Evolutionary conservation across 2,113 vertebrate species (phyloP).

Genomic region (Aplodontia rufa): DNA sequence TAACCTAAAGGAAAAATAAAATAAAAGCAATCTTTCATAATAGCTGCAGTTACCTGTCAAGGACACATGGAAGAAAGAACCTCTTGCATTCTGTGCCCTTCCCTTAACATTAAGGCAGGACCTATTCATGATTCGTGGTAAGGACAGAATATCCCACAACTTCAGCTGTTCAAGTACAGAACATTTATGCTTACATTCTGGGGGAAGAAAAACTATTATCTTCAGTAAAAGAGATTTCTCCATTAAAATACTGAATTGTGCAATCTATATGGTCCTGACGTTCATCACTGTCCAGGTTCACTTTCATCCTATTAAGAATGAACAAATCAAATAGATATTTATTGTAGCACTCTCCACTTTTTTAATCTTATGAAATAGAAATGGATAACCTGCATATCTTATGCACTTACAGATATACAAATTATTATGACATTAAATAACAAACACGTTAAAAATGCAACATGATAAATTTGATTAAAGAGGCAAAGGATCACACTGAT

Average conservation of each 20-base stretch:
- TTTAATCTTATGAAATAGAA: not conserved
- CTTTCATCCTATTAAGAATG: not conserved
- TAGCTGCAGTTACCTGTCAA: not conserved
- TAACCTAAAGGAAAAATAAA: not conserved
- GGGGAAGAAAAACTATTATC: too few relatives aligned
- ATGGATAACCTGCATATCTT: not conserved
- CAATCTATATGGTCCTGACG: not conserved
- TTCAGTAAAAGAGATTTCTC: not conserved
- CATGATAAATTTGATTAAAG: not conserved
- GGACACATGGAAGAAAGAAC: accelerated
- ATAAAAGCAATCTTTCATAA: not conserved
- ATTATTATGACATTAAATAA: not conserved
- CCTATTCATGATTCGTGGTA: too few relatives aligned
- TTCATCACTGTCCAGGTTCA: not conserved
- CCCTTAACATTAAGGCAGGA: not conserved
- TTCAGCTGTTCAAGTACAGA: not conserved
- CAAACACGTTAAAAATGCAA: not conserved
- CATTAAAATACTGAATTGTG: not conserved
- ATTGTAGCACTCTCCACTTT: accelerated
- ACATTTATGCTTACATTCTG: not conserved
- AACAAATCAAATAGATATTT: not conserved
- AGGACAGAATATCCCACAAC: not conserved
- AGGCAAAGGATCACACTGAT: not conserved
- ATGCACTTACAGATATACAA: not conserved
- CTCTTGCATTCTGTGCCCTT: not conserved